phyloP scores from a whole-genome alignment of 2,797 vertebrate species.

The Galago senegalensis region DNA sequence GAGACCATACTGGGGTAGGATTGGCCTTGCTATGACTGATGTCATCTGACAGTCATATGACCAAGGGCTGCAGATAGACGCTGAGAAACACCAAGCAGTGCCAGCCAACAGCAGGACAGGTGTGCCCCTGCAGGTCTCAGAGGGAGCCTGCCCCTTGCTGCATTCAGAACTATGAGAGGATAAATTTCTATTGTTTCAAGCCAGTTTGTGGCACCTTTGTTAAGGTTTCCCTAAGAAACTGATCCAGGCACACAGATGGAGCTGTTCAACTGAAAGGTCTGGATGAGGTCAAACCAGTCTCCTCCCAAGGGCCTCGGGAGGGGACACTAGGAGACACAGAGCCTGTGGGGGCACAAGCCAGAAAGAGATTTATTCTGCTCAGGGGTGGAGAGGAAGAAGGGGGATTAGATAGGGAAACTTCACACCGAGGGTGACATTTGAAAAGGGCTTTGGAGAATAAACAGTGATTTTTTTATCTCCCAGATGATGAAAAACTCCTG shows the following conservation, averaged over 20 bases:
- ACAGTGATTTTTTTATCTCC: background rate
- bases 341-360: accelerated
- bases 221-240: background rate
- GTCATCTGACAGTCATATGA: background rate
- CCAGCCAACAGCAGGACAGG: background rate
- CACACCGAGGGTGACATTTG: background rate
- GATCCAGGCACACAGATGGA: background rate
- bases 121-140: background rate
- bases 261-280: background rate
- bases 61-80: background rate
- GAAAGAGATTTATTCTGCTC: background rate
- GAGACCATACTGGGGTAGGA: background rate
- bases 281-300: background rate
- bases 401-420: background rate
- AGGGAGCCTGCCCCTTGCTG: background rate
- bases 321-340: background rate
- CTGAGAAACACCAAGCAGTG: background rate
- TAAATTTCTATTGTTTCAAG: background rate
- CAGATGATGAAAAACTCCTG: background rate
- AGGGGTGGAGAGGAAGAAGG: background rate
- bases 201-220: background rate
- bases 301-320: background rate
- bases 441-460: conserved; percentile 3
- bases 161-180: background rate
- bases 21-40: background rate